phyloP scores from a whole-genome alignment of 1,140 invertebrate genomes.

The Heliothis subflexa region DNA sequence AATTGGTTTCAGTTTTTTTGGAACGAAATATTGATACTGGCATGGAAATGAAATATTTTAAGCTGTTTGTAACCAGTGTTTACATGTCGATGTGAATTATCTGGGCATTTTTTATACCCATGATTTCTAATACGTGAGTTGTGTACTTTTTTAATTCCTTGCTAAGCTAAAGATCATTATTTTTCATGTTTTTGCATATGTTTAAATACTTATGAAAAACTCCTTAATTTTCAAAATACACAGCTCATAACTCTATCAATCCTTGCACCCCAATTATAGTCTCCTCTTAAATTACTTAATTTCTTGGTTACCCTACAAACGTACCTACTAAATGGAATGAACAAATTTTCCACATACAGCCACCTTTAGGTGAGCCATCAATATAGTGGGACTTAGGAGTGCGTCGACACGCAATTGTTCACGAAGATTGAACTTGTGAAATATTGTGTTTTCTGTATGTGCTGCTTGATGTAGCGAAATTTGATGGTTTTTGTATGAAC shows the following conservation, averaged over 20 bases:
- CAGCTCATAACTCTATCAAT: no score
- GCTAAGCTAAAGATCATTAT: no score
- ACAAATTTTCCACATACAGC: constrained; percentile 42
- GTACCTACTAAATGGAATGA: constrained; percentile 37
- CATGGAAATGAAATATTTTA: background rate
- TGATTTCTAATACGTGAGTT: no score
- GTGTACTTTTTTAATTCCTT: no score
- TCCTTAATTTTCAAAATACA: no score
- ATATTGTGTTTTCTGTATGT: constrained; percentile 7
- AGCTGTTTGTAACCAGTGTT: no score
- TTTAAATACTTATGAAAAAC: no score
- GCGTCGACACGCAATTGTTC: constrained; percentile 42
- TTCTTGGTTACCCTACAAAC: constrained; percentile 23
- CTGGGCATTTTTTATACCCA: no score
- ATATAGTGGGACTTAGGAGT: constrained; percentile 41
- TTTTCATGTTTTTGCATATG: no score
- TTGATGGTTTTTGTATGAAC: background rate
- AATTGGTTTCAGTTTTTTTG: background rate
- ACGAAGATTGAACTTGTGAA: constrained; percentile 29
- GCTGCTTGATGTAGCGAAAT: background rate
- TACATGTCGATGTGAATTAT: no score
- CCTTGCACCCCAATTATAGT: background rate
- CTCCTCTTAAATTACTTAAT: background rate
- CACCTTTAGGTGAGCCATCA: constrained; percentile 32
- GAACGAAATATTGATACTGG: background rate